Conservation (phyloP, 2,113 vertebrate genomes). For the Guaruba guarouba region DNA sequence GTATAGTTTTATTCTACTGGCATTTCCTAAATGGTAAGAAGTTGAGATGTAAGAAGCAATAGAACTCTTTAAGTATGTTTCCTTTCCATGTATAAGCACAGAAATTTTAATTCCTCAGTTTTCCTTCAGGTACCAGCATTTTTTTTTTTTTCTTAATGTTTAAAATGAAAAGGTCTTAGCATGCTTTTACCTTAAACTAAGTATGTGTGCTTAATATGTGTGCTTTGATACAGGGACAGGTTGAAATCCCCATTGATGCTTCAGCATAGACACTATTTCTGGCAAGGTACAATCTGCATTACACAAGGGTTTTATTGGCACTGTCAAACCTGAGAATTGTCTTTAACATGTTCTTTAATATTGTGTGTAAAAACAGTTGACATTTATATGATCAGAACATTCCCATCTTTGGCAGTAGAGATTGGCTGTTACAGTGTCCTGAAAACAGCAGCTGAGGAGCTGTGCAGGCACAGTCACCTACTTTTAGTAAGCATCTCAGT, state of each 20-base stretch:
- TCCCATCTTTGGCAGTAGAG: not conserved
- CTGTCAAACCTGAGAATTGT: not conserved
- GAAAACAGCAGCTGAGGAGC: not conserved
- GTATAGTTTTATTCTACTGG: slow-evolving; percentile 35
- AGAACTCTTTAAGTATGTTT: not conserved
- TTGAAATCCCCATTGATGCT: not conserved
- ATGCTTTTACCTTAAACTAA: not conserved
- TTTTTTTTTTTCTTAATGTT: not conserved
- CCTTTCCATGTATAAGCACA: not conserved
- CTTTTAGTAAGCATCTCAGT: not conserved
- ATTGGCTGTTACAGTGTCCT: not conserved
- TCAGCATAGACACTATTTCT: not conserved
- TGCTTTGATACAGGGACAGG: not conserved
- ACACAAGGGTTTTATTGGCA: not conserved
- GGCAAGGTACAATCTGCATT: not conserved
- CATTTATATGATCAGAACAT: not conserved
- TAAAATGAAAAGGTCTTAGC: not conserved
- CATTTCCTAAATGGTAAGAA: slow-evolving; percentile 71
- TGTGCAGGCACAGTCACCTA: accelerated
- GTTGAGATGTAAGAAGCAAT: not conserved
- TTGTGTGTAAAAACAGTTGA: not conserved
- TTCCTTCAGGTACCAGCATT: not conserved
- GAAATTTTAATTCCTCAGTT: not conserved
- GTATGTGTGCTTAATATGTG: not conserved
- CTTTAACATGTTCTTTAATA: not conserved